Evolutionary conservation across 2,113 vertebrate genomes (phyloP).

Genomic region (Atlantisia rogersi): DNA sequence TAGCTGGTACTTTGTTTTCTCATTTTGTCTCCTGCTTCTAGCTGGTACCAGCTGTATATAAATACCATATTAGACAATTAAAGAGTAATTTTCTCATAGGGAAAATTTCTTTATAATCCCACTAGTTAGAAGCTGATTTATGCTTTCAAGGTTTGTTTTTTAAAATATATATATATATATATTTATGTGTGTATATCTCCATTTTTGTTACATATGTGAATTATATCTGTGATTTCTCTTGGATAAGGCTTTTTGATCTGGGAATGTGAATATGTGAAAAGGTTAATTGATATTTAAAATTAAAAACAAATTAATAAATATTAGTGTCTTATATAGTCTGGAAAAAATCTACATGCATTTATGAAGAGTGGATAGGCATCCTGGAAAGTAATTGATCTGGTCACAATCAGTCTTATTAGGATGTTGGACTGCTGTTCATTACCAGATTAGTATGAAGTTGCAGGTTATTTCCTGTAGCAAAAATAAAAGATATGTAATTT

Average conservation of each 20-base stretch:
- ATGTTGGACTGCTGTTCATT: background rate
- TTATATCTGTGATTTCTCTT: background rate
- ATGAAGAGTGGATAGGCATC: background rate
- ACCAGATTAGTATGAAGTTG: background rate
- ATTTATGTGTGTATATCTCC: background rate
- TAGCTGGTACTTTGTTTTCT: background rate
- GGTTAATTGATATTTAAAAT: background rate
- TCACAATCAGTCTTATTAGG: background rate
- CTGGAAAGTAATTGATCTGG: background rate
- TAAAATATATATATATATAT: no score
- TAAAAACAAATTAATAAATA: background rate
- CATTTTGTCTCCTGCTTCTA: background rate
- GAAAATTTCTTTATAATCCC: background rate
- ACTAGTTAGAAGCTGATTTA: background rate
- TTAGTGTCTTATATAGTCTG: background rate
- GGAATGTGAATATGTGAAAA: background rate
- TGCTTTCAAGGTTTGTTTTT: background rate
- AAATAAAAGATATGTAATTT: background rate
- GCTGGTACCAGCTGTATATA: background rate
- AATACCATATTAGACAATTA: background rate
- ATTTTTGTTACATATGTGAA: background rate
- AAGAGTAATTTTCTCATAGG: background rate
- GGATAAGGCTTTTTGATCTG: background rate
- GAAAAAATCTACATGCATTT: background rate
- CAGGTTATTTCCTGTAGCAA: background rate